Base-by-base conservation (phyloP, 2,797 vertebrate species). In the Xyrichtys novacula region DNA sequence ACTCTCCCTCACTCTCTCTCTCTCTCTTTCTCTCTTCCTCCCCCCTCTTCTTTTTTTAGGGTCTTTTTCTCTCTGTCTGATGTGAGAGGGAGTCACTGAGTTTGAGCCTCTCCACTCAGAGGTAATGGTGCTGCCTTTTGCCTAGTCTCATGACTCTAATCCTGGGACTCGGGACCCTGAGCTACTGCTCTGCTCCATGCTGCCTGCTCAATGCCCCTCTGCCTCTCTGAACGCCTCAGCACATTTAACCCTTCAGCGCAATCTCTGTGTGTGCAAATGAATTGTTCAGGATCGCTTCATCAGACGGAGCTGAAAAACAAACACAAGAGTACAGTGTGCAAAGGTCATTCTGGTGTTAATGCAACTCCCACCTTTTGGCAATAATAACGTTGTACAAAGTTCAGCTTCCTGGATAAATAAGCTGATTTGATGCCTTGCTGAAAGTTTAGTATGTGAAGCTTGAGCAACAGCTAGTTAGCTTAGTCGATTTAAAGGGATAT, bases 91-190 rank as follows among this genome's bases (percentile, higher is more conserved):
- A 91, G 89, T 91, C 90, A 90, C 80, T 88, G 88, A 65, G 89
- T 90, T 92, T 89, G 85, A 90, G 85, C 67, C 82, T 84, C 88
- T 86, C 71, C 71, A 82, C 83, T 86, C 78, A 87, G 78, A 82
- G 83, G 79, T 91, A 88, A 87, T 90, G 85, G 88, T 90, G 87
- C 91, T 89, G 89, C 88, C 82, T 90, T 46, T 87, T 85, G 78
- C 74, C 73, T 71, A 86, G 91, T 91, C 92, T 88, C 88, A 90
- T 93, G 91, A 92, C 90, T 90, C 82, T 91, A 92, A 93, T 93
- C 91, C 91, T 71, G 79, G 85, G 83, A 91, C 87, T 90, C 80
- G 73, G 83, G 84, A 88, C 82, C 76, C 76, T 61, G 15, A 85
- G 76, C 90, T 84, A 78, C 83, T 84, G 79, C 89, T 82, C 74